A percentile compares a stretch with the other conserved stretches of the same genome.
phyloP scores from a whole-genome alignment of 2,888 invertebrate species.

The Drosophila borborema region DNA sequence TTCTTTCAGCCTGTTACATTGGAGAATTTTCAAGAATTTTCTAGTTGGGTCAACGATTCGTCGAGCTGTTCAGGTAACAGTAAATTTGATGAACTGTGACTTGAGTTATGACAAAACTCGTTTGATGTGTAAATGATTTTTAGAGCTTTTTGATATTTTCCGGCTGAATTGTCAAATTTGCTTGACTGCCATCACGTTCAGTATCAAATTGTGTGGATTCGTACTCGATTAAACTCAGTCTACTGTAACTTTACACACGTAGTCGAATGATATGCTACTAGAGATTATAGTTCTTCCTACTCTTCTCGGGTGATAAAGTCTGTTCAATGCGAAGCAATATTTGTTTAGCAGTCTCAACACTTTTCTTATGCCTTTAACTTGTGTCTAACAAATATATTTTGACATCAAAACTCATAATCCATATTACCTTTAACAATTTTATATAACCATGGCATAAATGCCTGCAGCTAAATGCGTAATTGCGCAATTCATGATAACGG shows the following conservation, averaged over 20 bases:
- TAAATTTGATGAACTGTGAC: background rate
- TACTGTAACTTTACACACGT: background rate
- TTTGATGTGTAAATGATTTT: background rate
- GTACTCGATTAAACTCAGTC: background rate
- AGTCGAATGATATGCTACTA: no score
- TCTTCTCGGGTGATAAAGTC: background rate
- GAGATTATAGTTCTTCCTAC: background rate
- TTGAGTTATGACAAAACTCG: background rate
- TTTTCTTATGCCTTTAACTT: background rate
- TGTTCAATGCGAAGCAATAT: background rate
- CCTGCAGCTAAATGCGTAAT: constrained; percentile 34
- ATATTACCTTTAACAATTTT: constrained; percentile 4
- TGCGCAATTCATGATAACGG: constrained; percentile 39
- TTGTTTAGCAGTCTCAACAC: background rate
- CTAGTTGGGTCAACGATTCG: background rate
- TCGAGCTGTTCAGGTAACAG: background rate
- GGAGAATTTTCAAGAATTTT: background rate
- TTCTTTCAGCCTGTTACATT: background rate
- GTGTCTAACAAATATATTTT: background rate
- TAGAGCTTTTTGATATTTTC: background rate
- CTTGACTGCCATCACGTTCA: background rate
- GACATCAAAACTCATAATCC: background rate
- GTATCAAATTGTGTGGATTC: background rate
- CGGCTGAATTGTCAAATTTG: background rate
- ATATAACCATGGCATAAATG: constrained; percentile 16